Percentiles rank a stretch among this genome's conserved stretches.
Conservation (phyloP, 2,113 vertebrate species). For the Rhagologus leucostigma region DNA sequence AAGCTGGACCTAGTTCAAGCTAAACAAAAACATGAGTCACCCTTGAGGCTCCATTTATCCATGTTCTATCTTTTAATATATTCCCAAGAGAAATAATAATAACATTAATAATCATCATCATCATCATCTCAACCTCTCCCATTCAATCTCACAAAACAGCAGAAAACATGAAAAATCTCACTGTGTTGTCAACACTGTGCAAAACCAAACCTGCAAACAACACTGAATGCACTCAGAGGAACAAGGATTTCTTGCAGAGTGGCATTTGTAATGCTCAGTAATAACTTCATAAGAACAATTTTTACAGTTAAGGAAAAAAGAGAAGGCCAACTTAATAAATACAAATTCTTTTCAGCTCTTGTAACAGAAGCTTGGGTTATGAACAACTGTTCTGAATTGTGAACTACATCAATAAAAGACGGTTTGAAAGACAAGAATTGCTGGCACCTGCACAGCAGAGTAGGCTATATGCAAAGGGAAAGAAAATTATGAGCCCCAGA, state of each 20-base stretch:
- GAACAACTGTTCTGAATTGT: neutral
- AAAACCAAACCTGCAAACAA: neutral
- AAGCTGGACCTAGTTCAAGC: slow-evolving; percentile 32
- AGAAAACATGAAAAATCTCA: neutral
- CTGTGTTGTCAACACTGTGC: neutral
- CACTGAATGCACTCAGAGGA: neutral
- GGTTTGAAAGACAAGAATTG: neutral
- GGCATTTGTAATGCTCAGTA: neutral
- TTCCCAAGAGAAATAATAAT: slow-evolving; percentile 15
- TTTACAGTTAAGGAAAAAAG: neutral
- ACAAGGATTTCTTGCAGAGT: neutral
- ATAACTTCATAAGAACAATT: neutral
- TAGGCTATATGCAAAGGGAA: neutral
- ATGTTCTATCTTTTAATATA: slow-evolving; percentile 18
- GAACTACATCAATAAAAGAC: neutral
- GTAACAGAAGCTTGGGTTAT: neutral
- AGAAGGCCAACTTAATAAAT: neutral
- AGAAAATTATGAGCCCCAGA: neutral
- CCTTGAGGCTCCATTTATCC: slow-evolving; percentile 6
- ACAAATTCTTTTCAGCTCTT: neutral
- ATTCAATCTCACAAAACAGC: neutral
- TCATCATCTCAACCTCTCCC: neutral
- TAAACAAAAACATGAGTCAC: slow-evolving; percentile 54
- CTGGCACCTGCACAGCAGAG: neutral
- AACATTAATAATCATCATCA: neutral